Conservation (phyloP, 2,797 vertebrate genomes). For the Sebastes glaucus region DNA sequence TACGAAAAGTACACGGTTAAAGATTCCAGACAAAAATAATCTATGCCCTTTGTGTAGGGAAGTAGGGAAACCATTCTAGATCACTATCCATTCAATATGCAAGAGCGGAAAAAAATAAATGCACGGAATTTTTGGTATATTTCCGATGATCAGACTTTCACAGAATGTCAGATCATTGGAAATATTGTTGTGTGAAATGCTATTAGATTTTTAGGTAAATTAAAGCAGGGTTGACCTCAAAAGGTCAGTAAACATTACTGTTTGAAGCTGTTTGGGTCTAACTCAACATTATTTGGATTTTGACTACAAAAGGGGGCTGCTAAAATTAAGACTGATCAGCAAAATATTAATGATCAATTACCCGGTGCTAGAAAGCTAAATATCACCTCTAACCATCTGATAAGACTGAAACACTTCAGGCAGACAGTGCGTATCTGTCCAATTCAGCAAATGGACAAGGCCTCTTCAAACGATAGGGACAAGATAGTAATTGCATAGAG, state of each 20-base stretch:
- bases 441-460: constrained; percentile 61
- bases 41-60: constrained; percentile 39
- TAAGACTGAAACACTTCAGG: constrained; percentile 44
- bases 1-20: constrained; percentile 58
- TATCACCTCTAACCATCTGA: constrained; percentile 20
- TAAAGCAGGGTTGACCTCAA: not conserved
- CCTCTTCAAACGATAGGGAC: constrained; percentile 63
- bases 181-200: constrained; percentile 22
- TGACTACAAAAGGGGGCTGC: not conserved
- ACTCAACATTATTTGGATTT: not conserved
- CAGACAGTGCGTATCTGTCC: constrained; percentile 33
- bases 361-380: constrained; percentile 23
- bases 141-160: constrained; percentile 36
- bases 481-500: constrained; percentile 68
- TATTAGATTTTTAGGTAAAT: not conserved
- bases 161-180: constrained; percentile 26
- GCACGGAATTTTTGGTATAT: not conserved
- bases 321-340: constrained; percentile 31
- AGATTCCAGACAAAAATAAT: constrained; percentile 64
- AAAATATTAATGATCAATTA: constrained; percentile 20
- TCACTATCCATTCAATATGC: constrained; percentile 26
- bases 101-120: constrained; percentile 32
- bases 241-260: not conserved
- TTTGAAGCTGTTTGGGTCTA: not conserved
- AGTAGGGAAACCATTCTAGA: constrained; percentile 26